Evolutionary conservation across 2,113 vertebrate species (phyloP), one percentile per base, ranked within the genome.

Genomic region (Vulpes lagopus): DNA sequence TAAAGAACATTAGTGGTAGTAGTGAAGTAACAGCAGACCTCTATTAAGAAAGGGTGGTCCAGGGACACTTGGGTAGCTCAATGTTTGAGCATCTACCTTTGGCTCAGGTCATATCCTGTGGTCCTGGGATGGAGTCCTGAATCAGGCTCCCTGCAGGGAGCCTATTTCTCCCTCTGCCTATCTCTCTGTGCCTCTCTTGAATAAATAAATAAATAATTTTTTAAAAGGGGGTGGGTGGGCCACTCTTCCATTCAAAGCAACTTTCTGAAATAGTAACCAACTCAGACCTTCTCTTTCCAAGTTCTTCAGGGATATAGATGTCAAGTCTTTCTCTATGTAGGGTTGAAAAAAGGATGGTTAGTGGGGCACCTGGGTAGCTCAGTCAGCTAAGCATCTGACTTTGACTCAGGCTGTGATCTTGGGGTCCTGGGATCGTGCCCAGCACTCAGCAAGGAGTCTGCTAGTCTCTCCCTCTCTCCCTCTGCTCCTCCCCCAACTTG

Each of bases 181-280:
- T 43, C 43, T 43, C 43, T 43, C 43, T 43, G 43, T 43, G 43
- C 43, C 43, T 43, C 43, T 43, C 43, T 43, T 43, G 5, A 43
- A 43, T 43, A 43, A 43, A 43, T 43, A 43, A 43, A 43, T 43
- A 43, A 43, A 43, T 43, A 8, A 43, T 43, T 43, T 43, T 43
- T 43, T 43, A 43, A 43, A 43, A 43, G 43, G 7, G 43, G 43
- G 43, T 43, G 11, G 25, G 17, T 38, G 11, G 23, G 51, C 69
- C 38, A 49, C 14, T 78, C 30, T 89, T 92, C 67, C 53, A 92
- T 10, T 92, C n/a, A 95, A 91, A 89, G 64, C 49, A 76, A 92
- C 16, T 83, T 86, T 89, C 71, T 55, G 25, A 22, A 92, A 89
- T 5, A 86, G 32, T 62, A 95, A 95, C 43, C 43, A 95, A 55